Conservation (phyloP, 2,113 vertebrate species). For the Cyphotilapia sp. region DNA sequence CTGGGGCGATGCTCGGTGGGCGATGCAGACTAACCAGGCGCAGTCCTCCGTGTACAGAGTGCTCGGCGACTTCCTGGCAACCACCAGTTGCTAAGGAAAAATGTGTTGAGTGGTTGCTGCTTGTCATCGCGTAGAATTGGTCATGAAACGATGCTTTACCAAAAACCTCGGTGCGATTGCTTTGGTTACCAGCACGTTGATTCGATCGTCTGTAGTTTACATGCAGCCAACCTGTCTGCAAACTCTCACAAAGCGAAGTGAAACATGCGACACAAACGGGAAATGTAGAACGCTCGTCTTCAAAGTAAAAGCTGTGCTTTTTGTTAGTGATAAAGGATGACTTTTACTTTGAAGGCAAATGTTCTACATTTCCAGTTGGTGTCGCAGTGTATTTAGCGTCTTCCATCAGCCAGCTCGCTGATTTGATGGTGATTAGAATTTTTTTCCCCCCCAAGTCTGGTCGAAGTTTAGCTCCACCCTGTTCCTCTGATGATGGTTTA, state of each 20-base stretch:
- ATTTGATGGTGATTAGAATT: background rate
- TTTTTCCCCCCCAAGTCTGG: background rate
- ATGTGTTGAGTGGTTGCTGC: background rate
- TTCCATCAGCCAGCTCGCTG: background rate
- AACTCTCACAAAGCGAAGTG: background rate
- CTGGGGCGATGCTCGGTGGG: background rate
- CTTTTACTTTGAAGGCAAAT: background rate
- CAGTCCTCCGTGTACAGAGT: background rate
- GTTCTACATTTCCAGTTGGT: background rate
- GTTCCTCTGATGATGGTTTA: background rate
- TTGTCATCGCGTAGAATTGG: background rate
- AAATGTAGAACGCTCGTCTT: background rate
- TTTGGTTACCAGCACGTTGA: background rate
- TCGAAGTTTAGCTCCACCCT: background rate
- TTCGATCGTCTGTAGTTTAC: background rate
- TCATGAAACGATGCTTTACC: background rate
- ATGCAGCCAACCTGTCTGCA: background rate
- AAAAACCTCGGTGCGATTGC: background rate
- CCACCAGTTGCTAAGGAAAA: background rate
- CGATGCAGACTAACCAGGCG: background rate
- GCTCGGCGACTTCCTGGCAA: background rate
- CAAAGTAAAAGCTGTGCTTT: background rate
- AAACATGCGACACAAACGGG: accelerated
- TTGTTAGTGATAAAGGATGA: background rate
- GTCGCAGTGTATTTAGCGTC: background rate